phyloP scores from a whole-genome alignment of 2,888 invertebrate genomes.

The Toxonevra muliebris region DNA sequence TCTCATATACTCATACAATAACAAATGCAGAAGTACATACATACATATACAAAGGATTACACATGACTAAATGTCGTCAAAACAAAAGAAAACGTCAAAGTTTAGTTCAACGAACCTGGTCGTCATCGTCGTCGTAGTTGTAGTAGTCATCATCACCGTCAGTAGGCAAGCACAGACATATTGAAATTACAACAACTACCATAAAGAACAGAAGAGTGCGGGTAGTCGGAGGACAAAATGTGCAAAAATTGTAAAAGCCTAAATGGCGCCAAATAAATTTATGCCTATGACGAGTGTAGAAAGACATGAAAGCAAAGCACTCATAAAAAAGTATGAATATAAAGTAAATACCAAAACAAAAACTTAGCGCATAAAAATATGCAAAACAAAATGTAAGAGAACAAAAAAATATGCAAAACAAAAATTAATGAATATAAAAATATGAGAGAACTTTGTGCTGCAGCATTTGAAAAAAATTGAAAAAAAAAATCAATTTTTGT shows the following conservation, averaged over 20 bases:
- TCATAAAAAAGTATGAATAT: too few relatives aligned
- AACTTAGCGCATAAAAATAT: not conserved
- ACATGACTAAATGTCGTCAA: constrained; percentile 28
- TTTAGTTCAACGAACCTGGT: constrained; percentile 45
- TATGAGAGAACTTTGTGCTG: too few relatives aligned
- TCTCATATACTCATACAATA: constrained; percentile 18
- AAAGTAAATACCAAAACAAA: too few relatives aligned
- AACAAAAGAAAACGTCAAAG: constrained; percentile 23
- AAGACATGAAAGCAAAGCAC: too few relatives aligned
- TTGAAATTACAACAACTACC: not conserved
- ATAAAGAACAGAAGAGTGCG: not conserved
- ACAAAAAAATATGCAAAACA: constrained; percentile 28
- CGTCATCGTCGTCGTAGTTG: not conserved
- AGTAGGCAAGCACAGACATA: too few relatives aligned
- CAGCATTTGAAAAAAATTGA: too few relatives aligned
- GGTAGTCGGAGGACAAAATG: not conserved
- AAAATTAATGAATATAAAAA: not conserved
- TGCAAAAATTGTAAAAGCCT: constrained; percentile 6
- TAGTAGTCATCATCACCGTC: too few relatives aligned
- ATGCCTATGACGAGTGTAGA: not conserved
- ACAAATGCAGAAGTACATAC: constrained; percentile 14
- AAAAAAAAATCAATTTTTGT: too few relatives aligned
- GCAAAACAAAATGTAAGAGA: constrained; percentile 16
- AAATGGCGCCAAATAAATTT: constrained; percentile 25
- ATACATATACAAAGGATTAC: constrained; percentile 12